phyloP scores from a whole-genome alignment of 2,888 invertebrate genomes.

The Himalopsyche tibetana region DNA sequence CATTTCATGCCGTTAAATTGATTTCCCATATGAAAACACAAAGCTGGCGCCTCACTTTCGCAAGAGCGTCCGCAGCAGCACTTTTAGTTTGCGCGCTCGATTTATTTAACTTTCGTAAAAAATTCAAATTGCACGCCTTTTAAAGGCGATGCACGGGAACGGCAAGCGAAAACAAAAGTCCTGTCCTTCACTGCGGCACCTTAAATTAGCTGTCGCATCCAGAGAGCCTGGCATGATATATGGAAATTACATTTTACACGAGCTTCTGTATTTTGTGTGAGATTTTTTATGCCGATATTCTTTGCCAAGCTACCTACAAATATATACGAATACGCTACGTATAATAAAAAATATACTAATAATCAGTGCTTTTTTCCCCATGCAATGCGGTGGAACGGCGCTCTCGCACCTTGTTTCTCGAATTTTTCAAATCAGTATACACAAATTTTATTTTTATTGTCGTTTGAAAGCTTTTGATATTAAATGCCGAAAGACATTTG shows the following conservation, averaged over 20 bases:
- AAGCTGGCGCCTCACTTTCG: not conserved
- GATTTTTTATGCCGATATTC: slow-evolving; percentile 28
- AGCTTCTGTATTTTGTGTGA: slow-evolving; percentile 47
- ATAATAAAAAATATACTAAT: not conserved
- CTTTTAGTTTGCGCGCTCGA: slow-evolving; percentile 14
- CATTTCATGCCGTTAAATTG: not conserved
- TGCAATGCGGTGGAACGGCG: too few relatives aligned
- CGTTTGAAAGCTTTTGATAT: too few relatives aligned
- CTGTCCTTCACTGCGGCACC: slow-evolving; percentile 56
- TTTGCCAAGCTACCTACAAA: not conserved
- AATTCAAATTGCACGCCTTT: slow-evolving; percentile 51
- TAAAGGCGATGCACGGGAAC: slow-evolving; percentile 45
- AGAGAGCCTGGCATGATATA: slow-evolving; percentile 61
- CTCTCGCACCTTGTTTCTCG: too few relatives aligned
- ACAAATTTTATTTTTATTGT: too few relatives aligned
- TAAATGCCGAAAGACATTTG: too few relatives aligned
- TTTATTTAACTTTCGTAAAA: not conserved
- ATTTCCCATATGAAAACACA: not conserved
- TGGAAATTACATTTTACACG: slow-evolving; percentile 64
- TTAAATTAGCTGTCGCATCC: slow-evolving; percentile 63
- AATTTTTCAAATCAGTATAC: too few relatives aligned
- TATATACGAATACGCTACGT: not conserved
- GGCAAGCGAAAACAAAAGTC: slow-evolving; percentile 51
- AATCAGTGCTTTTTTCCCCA: too few relatives aligned
- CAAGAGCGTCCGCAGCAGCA: slow-evolving; percentile 4